Base-by-base conservation (phyloP, 23 tunicate species). In the Clavelina lepadiformis region DNA sequence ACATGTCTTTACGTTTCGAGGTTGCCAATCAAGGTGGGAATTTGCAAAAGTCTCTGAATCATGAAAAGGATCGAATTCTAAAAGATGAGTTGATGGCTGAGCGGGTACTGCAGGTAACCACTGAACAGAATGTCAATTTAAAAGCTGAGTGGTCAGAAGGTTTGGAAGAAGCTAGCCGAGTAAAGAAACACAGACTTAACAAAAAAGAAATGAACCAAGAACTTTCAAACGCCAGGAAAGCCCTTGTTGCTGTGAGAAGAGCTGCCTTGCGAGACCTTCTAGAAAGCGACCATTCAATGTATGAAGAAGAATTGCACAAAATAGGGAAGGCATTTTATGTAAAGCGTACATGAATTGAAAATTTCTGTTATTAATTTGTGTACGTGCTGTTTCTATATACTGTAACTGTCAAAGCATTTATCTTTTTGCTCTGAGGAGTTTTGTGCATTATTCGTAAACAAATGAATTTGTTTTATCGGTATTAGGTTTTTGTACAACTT, bases 1-100 rank as follows among this genome's bases (percentile, higher is more conserved):
- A 67, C 67, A 82, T 72, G 81, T 67, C 91, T 26, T 33, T 82
- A 8, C 80, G 91, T 28, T 82, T 72, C 38, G 91, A 82, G 65
- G 60, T 61, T 27, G 61, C 70, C 18, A 51, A 60, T 44, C 76
- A 37, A 5, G 65, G 74, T 6, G 76, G 68, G 50, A 67, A 35
- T 28, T 56, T 62, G 23, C 28, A 55, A 6, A 38, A 54, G 4
- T 61, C 49, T 32, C 32, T 61, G 28, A 74, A 72, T 33, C 33
- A 33, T 4, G 88, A 81, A 33, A 72, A 57, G 73, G 71, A 73
- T 3, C 71, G 80, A 29, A 65, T 81, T 35, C 19, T 81, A 56
- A 72, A 72, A 41, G 80, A 81, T 45, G 88, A 81, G 31, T 34
- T 74, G 19, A 76, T 55, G 71, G 68, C 80, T 1, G 80, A 65